Evolutionary conservation across 2,113 vertebrate genomes (phyloP).

Genomic region (Cavia porcellus): DNA sequence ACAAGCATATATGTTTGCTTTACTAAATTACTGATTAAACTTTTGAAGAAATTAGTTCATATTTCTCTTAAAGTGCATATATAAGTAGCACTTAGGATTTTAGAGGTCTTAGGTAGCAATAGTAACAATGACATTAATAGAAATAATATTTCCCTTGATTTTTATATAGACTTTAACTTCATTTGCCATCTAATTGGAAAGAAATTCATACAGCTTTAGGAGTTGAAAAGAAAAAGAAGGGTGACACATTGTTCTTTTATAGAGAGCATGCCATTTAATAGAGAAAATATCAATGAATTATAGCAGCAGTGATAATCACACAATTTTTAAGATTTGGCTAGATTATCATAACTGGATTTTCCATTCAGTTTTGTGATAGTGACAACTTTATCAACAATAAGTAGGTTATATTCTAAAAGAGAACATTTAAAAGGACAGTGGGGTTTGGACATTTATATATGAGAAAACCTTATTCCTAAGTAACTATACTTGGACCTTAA

Average conservation of each 20-base stretch:
- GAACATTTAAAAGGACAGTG: background rate
- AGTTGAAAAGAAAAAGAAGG: background rate
- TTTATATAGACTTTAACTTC: background rate
- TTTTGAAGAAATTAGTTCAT: constrained; percentile 22
- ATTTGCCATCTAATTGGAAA: background rate
- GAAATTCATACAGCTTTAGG: background rate
- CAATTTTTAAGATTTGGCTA: constrained; percentile 25
- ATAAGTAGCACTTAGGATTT: constrained; percentile 1
- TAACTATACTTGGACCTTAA: background rate
- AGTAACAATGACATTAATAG: background rate
- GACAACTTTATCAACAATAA: background rate
- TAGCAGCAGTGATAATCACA: background rate
- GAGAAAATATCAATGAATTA: background rate
- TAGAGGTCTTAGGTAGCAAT: constrained; percentile 1
- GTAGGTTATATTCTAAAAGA: background rate
- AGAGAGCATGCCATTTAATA: background rate
- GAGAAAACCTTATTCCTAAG: background rate
- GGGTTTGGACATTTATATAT: background rate
- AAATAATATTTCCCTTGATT: background rate
- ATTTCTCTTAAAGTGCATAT: background rate
- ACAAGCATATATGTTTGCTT: background rate
- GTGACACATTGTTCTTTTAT: background rate
- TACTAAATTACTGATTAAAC: constrained; percentile 42
- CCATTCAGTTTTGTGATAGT: constrained; percentile 35
- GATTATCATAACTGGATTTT: background rate